These are phyloP conservation scores for Tamandua tetradactyla DNA, from an alignment of 2,797 vertebrate species.

Conservation along the genomic window DNA sequence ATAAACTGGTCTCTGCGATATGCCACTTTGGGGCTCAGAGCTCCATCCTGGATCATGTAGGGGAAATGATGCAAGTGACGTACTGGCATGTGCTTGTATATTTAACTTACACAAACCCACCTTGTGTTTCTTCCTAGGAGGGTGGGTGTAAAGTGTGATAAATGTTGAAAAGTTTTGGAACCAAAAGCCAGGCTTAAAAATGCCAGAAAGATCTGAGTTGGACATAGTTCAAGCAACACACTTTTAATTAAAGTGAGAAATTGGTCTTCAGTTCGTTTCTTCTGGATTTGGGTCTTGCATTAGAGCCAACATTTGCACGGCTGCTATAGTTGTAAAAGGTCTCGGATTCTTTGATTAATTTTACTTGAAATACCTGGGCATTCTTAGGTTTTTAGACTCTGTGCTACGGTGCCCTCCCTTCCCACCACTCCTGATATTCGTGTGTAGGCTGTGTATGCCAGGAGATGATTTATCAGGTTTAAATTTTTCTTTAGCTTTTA, in stretches of 20 bases:
- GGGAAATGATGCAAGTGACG: constrained; percentile 61
- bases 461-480: too few relatives aligned
- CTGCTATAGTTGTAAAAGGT: background rate
- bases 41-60: constrained; percentile 64
- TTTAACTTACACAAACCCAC: constrained; percentile 58
- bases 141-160: constrained; percentile 56
- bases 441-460: background rate
- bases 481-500: background rate
- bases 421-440: accelerated
- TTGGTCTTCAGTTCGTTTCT: constrained; percentile 38
- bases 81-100: background rate
- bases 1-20: constrained; percentile 60
- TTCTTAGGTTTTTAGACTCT: background rate
- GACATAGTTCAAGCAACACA: constrained; percentile 67
- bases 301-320: background rate
- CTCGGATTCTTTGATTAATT: background rate
- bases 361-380: background rate
- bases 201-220: constrained; percentile 58
- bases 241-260: constrained; percentile 70
- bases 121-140: constrained; percentile 63
- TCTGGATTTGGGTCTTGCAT: background rate
- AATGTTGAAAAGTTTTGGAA: constrained; percentile 66
- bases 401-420: background rate
- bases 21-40: constrained; percentile 36
- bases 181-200: constrained; percentile 46